Base-by-base conservation (phyloP, 2,888 invertebrate species). In the Tribolium freemani region DNA sequence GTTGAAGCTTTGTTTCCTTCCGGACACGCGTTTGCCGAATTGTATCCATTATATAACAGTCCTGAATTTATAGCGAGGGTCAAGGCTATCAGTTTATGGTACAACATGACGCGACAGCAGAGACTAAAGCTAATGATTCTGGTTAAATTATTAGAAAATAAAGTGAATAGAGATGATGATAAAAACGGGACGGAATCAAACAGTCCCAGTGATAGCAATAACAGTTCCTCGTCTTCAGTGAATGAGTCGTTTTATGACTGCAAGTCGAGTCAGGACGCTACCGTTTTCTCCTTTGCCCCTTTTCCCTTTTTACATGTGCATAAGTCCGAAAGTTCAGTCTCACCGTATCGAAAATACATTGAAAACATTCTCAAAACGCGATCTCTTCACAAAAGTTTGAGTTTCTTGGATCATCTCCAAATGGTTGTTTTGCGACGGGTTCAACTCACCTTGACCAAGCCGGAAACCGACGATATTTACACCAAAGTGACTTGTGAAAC, bases 81-180 rank as follows among this genome's bases (percentile, higher is more conserved):
- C 6, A 93, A 93, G 86, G 93, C 96, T 8, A 92, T 97, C 90
- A 96, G 95, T 82, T 88, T 96, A 1, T 98, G 97, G 97, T 94
- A 94, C 85, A 98, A 97, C 86, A 93, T 95, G 84, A 94, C 95
- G 0, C 90, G 91, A 78, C 94, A 96, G 85, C 92, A 96, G 85
- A 91, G 94, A 58, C 88, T 96, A 64, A 96, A 95, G 86, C 87
- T 97, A 76, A 88, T 93, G 73, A 92, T 94, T 73, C 87, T 95
- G 80, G 92, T 93, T 0, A 91, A 91, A 83, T 88, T 94, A 80
- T 69, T 94, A 74, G 84, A 85, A 60, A 82, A 80, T 60, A 85
- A 83, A 74, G 77, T 80, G 30, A 81, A 76, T 16, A 70, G 77
- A 60, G 77, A 75, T 5, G 79, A 80, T 8, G 81, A 80, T 6